Base-by-base conservation (phyloP, 2,888 invertebrate genomes). In the Balanococcus diminutus region DNA sequence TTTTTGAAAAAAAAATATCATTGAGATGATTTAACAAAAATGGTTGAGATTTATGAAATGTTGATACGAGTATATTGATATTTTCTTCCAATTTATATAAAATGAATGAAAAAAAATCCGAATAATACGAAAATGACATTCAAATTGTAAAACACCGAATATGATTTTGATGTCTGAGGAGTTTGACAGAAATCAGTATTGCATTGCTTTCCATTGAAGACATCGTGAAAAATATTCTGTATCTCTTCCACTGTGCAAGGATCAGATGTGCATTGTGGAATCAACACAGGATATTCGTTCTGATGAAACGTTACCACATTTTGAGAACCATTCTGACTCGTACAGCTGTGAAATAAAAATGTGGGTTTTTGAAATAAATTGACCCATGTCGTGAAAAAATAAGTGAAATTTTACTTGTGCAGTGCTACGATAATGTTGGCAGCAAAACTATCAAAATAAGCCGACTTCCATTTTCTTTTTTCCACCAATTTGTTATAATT, bases 401-500 rank as follows among this genome's bases (percentile, higher is more conserved):
- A n/a, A n/a, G n/a, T n/a, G n/a, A n/a, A n/a, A n/a, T 16, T n/a
- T 32, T 86, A 86, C 28, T 51, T 86, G 14, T 83, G 56, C 87
- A 96, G 92, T 0, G 94, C 92, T 51, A 94, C 95, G 28, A 93
- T 93, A 8, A 96, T 89, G 90, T 96, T 96, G 1, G 93, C 92
- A 11, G 93, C 93, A 89, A 94, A 96, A 0, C 96, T 94, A 86
- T 92, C 91, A 87, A 95, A 91, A 8, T 91, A 89, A 0, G 95
- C 95, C 0, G 93, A 92, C 86, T 91, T 91, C 95, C 95, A 96
- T 82, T 92, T 91, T 81, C 96, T 91, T 36, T 22, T 5, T 6
- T 90, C 90, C 1, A 89, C 89, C 83, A 90, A 90, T 0, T 90
- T 89, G 87, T 91, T 91, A 89, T 92, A 95, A 90, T 95, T 95